Evolutionary conservation across 2,113 vertebrate species (phyloP).

Genomic region (Cebidichthys violaceus): DNA sequence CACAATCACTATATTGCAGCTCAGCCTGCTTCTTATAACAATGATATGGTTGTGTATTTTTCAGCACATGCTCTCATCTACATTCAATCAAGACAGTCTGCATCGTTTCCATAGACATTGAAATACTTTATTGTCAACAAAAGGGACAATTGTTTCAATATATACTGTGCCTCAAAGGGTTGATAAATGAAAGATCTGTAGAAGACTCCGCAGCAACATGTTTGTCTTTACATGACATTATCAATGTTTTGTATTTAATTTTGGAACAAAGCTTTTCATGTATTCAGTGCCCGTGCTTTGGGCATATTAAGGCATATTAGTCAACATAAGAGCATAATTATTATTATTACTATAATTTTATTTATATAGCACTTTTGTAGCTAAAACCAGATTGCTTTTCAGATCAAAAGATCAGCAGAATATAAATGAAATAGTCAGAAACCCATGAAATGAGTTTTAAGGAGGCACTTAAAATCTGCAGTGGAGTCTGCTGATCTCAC

Average conservation of each 20-base stretch:
- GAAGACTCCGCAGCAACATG: background rate
- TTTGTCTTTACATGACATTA: background rate
- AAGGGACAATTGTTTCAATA: background rate
- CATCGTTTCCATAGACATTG: background rate
- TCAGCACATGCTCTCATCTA: background rate
- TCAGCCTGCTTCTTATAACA: conserved; percentile 2
- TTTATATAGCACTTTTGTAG: background rate
- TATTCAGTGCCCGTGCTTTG: background rate
- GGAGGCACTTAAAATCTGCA: background rate
- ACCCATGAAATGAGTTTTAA: background rate
- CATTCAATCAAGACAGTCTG: conserved; percentile 5
- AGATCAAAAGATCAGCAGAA: background rate
- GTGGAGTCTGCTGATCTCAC: background rate
- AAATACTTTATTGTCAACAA: background rate
- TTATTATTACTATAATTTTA: background rate
- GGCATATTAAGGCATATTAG: background rate
- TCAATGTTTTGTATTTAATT: background rate
- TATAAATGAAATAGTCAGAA: background rate
- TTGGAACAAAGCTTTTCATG: background rate
- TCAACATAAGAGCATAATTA: background rate
- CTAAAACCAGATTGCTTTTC: background rate
- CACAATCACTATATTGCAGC: conserved; percentile 1
- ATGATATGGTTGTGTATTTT: background rate
- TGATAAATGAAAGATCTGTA: background rate
- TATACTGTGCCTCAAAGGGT: background rate